A percentile compares a stretch with the other conserved stretches of the same genome.
These are phyloP conservation scores for Oikopleura vanhoeffeni DNA, from an alignment of 23 tunicate genomes.

Conservation along the genomic window DNA sequence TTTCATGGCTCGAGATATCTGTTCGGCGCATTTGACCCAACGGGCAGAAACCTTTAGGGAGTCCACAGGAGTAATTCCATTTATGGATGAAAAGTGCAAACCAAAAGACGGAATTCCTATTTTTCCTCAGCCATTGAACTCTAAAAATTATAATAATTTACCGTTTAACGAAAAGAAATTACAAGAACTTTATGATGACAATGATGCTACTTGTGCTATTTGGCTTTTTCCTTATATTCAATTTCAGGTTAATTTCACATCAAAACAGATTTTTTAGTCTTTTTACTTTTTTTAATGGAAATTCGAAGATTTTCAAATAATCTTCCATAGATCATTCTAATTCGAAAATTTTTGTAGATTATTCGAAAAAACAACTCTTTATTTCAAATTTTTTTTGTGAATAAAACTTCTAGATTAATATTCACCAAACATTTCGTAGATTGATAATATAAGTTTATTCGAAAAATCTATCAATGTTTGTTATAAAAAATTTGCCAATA, in stretches of 20 bases:
- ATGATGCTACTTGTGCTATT: not conserved
- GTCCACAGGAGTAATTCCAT: not conserved
- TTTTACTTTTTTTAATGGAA: too few relatives aligned
- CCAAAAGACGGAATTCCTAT: not conserved
- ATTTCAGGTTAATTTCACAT: not conserved
- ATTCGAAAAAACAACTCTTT: too few relatives aligned
- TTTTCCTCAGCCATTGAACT: not conserved
- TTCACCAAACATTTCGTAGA: too few relatives aligned
- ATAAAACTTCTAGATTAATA: too few relatives aligned
- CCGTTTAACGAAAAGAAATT: not conserved
- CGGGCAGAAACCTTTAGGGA: not conserved
- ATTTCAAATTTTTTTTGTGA: too few relatives aligned
- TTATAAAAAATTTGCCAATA: too few relatives aligned
- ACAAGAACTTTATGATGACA: not conserved
- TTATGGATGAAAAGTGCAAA: not conserved
- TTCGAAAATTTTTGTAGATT: too few relatives aligned
- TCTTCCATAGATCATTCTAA: too few relatives aligned
- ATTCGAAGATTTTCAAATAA: too few relatives aligned
- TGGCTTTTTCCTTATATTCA: constrained; percentile 12
- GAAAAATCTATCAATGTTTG: too few relatives aligned
- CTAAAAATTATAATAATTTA: not conserved
- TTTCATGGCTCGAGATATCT: not conserved
- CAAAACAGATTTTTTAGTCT: too few relatives aligned
- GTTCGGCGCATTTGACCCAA: not conserved
- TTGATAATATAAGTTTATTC: too few relatives aligned